phyloP scores from a whole-genome alignment of 2,888 invertebrate genomes.

The Tupiocoris notatus region DNA sequence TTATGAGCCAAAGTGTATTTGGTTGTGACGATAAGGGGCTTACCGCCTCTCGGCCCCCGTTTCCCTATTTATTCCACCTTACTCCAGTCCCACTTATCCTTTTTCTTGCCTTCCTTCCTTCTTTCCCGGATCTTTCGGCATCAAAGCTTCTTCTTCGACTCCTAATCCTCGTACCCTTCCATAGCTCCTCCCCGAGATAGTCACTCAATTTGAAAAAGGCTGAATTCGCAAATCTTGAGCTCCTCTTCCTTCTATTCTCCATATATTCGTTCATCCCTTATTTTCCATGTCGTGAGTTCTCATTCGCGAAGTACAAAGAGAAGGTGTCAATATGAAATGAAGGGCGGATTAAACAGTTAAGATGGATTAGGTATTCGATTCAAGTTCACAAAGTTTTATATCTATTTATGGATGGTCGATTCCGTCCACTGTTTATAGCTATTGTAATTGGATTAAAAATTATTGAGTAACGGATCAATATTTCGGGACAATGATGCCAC shows the following conservation, averaged over 20 bases:
- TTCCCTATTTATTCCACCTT: not conserved
- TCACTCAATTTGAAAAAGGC: constrained; percentile 41
- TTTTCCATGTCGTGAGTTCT: no score
- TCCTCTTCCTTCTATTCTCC: not conserved
- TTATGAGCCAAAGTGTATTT: constrained; percentile 40
- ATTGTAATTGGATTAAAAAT: no score
- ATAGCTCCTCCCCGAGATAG: constrained; percentile 7
- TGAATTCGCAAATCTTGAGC: constrained; percentile 33
- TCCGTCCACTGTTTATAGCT: no score
- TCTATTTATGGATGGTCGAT: no score
- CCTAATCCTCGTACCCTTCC: constrained; percentile 14
- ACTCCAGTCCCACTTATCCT: not conserved
- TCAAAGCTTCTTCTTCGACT: constrained; percentile 4
- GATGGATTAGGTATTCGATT: no score
- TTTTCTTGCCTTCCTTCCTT: not conserved
- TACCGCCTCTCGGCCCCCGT: constrained; percentile 10
- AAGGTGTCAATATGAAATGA: no score
- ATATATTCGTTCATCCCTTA: not conserved
- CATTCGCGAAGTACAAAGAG: no score
- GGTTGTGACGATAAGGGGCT: constrained; percentile 41
- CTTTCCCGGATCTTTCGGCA: not conserved
- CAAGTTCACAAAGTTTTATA: no score
- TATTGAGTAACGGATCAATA: no score
- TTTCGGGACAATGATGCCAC: no score
- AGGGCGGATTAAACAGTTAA: no score